Conservation (phyloP, 2,113 vertebrate species). For the Plotosus lineatus region DNA sequence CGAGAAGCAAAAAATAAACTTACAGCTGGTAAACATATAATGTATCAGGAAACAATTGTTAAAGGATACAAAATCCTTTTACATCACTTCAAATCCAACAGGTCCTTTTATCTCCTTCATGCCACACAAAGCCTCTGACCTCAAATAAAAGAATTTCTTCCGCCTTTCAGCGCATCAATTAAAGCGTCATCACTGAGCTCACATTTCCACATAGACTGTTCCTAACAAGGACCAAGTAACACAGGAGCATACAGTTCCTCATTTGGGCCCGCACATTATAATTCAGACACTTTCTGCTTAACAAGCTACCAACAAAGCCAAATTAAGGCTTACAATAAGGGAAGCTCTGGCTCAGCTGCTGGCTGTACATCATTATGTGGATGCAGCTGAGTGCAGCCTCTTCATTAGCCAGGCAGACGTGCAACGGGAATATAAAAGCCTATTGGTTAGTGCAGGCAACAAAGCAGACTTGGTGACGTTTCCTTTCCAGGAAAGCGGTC, state of each 20-base stretch:
- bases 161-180: conserved; percentile 34
- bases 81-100: background rate
- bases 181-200: conserved; percentile 20
- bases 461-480: background rate
- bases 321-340: conserved; percentile 31
- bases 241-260: conserved; percentile 16
- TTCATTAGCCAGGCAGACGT: conserved; percentile 27
- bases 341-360: background rate
- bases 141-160: conserved; percentile 36
- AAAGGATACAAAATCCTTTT: background rate
- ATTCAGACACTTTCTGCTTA: conserved; percentile 37
- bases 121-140: conserved; percentile 9
- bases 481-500: conserved; percentile 6
- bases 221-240: conserved; percentile 15
- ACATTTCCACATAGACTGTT: conserved; percentile 33
- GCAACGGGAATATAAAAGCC: conserved; percentile 34
- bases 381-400: background rate
- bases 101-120: background rate
- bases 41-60: background rate
- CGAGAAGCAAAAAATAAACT: background rate
- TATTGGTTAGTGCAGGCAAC: conserved; percentile 3
- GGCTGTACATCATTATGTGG: conserved; percentile 31
- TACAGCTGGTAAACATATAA: background rate
- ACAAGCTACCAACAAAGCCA: conserved; percentile 24
- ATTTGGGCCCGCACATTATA: conserved; percentile 25